A percentile compares a stretch with the other conserved stretches of the same genome.
phyloP scores from a whole-genome alignment of 2,888 invertebrate genomes.

The Eupithecia subumbrata region DNA sequence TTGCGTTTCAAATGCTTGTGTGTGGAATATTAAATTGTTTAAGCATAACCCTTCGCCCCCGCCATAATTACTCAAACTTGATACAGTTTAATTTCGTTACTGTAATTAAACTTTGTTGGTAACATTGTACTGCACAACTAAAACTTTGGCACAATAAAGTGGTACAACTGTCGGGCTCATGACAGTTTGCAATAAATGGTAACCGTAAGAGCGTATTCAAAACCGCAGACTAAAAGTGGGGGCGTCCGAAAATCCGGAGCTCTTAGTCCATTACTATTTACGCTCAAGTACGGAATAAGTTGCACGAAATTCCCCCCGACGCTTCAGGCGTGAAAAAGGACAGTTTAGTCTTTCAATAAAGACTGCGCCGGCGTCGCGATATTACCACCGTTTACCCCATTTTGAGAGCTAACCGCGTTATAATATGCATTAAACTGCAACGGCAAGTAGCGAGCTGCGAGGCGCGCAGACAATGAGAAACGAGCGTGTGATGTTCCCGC shows the following conservation, averaged over 20 bases:
- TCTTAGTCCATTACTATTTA: slow-evolving; percentile 74
- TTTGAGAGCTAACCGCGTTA: slow-evolving; percentile 78
- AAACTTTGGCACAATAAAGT: slow-evolving; percentile 59
- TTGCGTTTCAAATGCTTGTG: slow-evolving; percentile 80
- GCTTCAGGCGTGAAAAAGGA: slow-evolving; percentile 77
- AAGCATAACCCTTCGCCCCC: slow-evolving; percentile 67
- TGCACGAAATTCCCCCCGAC: slow-evolving; percentile 75
- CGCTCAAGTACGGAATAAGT: slow-evolving; percentile 74
- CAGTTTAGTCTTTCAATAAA: slow-evolving; percentile 82
- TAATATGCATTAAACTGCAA: slow-evolving; percentile 83
- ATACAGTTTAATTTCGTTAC: slow-evolving; percentile 54
- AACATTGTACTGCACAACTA: slow-evolving; percentile 52
- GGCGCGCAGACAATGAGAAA: slow-evolving; percentile 80
- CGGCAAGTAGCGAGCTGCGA: slow-evolving; percentile 67
- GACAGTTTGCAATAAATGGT: slow-evolving; percentile 59
- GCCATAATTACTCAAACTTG: slow-evolving; percentile 73
- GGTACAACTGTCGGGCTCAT: slow-evolving; percentile 52
- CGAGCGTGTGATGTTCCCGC: slow-evolving; percentile 79
- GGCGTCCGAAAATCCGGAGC: slow-evolving; percentile 66
- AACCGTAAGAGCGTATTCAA: slow-evolving; percentile 55
- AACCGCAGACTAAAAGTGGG: slow-evolving; percentile 61
- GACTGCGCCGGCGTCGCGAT: slow-evolving; percentile 67
- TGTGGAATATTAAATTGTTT: slow-evolving; percentile 83
- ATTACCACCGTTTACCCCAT: slow-evolving; percentile 75
- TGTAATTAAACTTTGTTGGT: slow-evolving; percentile 49